A percentile compares a stretch with the other conserved stretches of the same genome.
phyloP scores from a whole-genome alignment of 1,140 invertebrate species.

The Andricus grossulariae region DNA sequence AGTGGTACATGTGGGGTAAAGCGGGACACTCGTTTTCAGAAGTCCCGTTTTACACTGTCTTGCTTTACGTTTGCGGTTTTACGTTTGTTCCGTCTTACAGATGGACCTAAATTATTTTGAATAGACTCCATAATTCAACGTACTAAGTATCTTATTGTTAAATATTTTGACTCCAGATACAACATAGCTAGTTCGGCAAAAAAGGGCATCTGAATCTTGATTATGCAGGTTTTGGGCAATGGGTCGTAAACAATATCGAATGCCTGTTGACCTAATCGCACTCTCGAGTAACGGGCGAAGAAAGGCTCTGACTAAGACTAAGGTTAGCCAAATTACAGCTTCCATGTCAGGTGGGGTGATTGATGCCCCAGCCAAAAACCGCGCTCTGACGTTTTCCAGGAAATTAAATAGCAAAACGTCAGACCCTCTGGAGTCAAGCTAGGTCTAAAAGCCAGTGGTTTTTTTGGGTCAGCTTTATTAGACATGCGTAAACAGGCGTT shows the following conservation, averaged over 20 bases:
- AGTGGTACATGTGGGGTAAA: too few relatives aligned
- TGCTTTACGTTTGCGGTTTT: too few relatives aligned
- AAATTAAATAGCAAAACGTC: constrained; percentile 70
- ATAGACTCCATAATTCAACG: too few relatives aligned
- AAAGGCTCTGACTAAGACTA: constrained; percentile 44
- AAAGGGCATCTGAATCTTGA: constrained; percentile 37
- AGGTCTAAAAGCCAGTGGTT: not conserved
- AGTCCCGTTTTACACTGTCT: too few relatives aligned
- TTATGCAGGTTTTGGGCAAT: constrained; percentile 56
- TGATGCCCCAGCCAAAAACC: constrained; percentile 64
- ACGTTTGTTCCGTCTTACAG: too few relatives aligned
- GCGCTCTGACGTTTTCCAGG: constrained; percentile 66
- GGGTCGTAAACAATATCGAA: constrained; percentile 61
- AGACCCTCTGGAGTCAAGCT: constrained; percentile 31
- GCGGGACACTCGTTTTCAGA: too few relatives aligned
- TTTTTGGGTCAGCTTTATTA: not conserved
- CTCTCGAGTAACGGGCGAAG: constrained; percentile 43
- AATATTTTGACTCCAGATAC: too few relatives aligned
- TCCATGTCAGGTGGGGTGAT: constrained; percentile 72
- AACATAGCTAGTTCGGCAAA: too few relatives aligned
- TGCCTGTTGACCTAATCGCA: constrained; percentile 57
- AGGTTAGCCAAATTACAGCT: constrained; percentile 75
- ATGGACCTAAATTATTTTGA: too few relatives aligned
- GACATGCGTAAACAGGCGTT: constrained; percentile 44
- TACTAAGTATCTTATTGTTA: too few relatives aligned